phyloP scores from a whole-genome alignment of 2,888 invertebrate genomes.

The Ormyrus nitidulus region DNA sequence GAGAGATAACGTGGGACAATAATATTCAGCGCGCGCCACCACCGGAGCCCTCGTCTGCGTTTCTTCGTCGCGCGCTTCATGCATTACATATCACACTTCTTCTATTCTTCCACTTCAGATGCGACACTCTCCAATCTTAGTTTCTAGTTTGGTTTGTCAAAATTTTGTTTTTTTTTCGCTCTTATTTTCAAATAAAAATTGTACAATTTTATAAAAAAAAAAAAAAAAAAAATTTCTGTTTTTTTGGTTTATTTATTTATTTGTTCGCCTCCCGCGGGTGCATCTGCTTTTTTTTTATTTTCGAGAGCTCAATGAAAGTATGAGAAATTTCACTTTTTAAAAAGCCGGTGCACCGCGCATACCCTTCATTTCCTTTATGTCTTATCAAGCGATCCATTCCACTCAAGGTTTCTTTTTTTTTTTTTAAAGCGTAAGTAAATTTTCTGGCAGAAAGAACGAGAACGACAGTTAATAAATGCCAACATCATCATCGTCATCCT shows the following conservation, averaged over 20 bases:
- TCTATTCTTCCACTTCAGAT: background rate
- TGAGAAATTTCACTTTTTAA: background rate
- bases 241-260: slow-evolving; percentile 13
- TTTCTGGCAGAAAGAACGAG: background rate
- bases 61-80: slow-evolving; percentile 20
- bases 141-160: slow-evolving; percentile 43
- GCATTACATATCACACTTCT: slow-evolving; percentile 15
- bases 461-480: slow-evolving; percentile 2
- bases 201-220: slow-evolving; percentile 37
- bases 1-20: slow-evolving; percentile 44
- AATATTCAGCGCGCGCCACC: slow-evolving; percentile 30
- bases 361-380: background rate
- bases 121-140: slow-evolving; percentile 21
- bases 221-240: background rate
- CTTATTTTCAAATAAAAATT: slow-evolving; percentile 43
- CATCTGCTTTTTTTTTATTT: slow-evolving; percentile 6
- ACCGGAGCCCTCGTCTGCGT: slow-evolving; percentile 35
- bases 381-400: background rate
- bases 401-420: background rate
- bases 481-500: slow-evolving; percentile 18
- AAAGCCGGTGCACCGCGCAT: background rate
- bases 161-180: slow-evolving; percentile 39
- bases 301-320: background rate
- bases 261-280: background rate
- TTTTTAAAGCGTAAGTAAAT: background rate